Evolutionary conservation across 2,888 invertebrate genomes (phyloP).

Genomic region (Drosophila histrio): DNA sequence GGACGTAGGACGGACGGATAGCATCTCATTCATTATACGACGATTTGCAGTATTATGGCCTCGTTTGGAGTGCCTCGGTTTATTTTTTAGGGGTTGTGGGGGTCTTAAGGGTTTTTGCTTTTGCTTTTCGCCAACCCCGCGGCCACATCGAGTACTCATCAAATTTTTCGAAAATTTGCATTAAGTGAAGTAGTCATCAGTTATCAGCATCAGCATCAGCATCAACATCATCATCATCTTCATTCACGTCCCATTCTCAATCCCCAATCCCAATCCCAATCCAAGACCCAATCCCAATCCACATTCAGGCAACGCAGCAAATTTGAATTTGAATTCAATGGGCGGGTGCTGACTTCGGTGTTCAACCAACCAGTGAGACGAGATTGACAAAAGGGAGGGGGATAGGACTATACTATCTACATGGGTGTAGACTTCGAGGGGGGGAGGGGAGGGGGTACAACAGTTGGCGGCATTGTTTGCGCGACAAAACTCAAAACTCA

Average conservation of each 20-base stretch:
- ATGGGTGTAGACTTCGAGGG: not conserved
- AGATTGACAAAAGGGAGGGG: not conserved
- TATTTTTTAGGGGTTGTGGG: not conserved
- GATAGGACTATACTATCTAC: not conserved
- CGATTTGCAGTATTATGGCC: conserved; percentile 77
- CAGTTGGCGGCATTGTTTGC: conserved; percentile 72
- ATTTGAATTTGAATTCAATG: conserved; percentile 74
- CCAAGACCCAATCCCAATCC: conserved; percentile 15
- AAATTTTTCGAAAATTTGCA: conserved; percentile 74
- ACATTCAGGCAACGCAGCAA: conserved; percentile 73
- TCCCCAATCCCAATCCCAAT: conserved; percentile 12
- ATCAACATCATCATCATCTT: conserved; percentile 33
- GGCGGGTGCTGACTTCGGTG: conserved; percentile 32
- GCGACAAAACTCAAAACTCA: conserved; percentile 73
- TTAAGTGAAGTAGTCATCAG: conserved; percentile 80
- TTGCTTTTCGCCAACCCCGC: conserved; percentile 9
- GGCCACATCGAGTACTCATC: conserved; percentile 56
- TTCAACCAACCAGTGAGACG: conserved; percentile 52
- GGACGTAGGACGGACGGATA: conserved; percentile 1
- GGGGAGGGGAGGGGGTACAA: conserved; percentile 5
- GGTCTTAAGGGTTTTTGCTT: conserved; percentile 15
- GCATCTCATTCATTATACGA: conserved; percentile 75
- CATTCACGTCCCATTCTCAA: conserved; percentile 14
- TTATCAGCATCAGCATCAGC: conserved; percentile 64
- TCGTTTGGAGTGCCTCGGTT: conserved; percentile 60